These are phyloP conservation scores for Cheirogaleus major DNA, from an alignment of 2,797 vertebrate species.

Conservation along the genomic window DNA sequence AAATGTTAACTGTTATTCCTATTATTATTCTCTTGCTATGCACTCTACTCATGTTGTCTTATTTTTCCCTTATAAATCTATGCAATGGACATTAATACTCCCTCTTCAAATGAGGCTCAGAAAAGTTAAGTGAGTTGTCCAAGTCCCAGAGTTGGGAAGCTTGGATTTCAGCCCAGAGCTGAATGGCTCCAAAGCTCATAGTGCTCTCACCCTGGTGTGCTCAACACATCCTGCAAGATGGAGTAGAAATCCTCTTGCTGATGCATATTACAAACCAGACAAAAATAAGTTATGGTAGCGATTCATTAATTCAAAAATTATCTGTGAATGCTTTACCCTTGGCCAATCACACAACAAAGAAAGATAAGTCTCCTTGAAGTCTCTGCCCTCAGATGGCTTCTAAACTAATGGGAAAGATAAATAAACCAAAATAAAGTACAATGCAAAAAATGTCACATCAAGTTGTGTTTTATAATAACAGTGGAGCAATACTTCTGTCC, in stretches of 20 bases:
- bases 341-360: not conserved
- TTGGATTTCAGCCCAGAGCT: not conserved
- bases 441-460: not conserved
- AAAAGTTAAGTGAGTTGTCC: not conserved
- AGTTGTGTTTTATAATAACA: not conserved
- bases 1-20: not conserved
- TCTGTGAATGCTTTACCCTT: not conserved
- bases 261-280: not conserved
- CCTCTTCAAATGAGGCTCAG: not conserved
- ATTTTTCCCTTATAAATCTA: not conserved
- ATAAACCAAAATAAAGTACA: not conserved
- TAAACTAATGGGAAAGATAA: conserved; percentile 33
- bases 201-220: not conserved
- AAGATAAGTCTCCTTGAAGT: not conserved
- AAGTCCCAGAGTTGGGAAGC: not conserved
- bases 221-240: not conserved
- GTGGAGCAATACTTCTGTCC: not conserved
- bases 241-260: not conserved
- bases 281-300: not conserved
- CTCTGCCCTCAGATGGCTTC: not conserved
- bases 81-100: not conserved
- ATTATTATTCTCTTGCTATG: not conserved
- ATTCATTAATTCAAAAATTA: not conserved
- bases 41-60: not conserved
- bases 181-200: not conserved